Percentiles rank a stretch among this genome's conserved stretches.
These are phyloP conservation scores for Diglossa cyanea DNA, from an alignment of 2,797 vertebrate species.

Conservation along the genomic window DNA sequence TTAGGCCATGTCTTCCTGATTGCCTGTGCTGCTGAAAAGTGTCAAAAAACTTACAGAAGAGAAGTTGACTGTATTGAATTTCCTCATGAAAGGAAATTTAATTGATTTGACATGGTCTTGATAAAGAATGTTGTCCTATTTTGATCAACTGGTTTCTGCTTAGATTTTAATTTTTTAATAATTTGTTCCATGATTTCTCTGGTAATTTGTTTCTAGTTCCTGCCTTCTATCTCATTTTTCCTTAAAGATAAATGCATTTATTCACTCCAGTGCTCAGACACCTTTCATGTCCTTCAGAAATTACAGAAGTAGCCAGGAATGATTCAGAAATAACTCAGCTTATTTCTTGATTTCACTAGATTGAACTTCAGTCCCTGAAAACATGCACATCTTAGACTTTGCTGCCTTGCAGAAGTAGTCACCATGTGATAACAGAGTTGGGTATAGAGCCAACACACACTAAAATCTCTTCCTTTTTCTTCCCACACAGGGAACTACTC, in stretches of 20 bases:
- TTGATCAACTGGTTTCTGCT: background rate
- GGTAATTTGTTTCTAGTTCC: background rate
- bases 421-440: background rate
- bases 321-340: background rate
- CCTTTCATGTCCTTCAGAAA: background rate
- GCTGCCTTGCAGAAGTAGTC: background rate
- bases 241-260: background rate
- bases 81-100: background rate
- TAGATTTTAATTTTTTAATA: background rate
- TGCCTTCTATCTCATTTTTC: background rate
- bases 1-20: background rate
- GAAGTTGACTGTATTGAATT: background rate
- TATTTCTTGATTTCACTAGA: background rate
- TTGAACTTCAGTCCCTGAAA: background rate
- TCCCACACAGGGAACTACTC: background rate
- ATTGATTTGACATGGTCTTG: background rate
- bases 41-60: background rate
- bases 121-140: background rate
- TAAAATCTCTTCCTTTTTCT: background rate
- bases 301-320: background rate
- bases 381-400: background rate
- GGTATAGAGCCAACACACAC: background rate
- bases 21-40: background rate
- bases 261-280: background rate
- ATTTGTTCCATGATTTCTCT: background rate